Conservation (phyloP, 2,113 vertebrate genomes). For the Lanius collurio region DNA sequence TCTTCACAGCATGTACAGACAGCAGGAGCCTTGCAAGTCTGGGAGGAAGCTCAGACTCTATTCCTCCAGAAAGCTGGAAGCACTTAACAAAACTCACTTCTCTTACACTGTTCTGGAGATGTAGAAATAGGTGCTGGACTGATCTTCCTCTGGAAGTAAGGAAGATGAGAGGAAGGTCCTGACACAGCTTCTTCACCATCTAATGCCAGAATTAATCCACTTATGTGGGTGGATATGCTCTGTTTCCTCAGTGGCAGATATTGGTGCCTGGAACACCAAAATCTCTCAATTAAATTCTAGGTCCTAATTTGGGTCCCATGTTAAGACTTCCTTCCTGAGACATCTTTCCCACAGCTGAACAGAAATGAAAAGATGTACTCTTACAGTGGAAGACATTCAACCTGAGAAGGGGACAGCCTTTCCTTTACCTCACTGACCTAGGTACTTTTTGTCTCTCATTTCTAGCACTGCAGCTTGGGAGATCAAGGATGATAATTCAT, state of each 20-base stretch:
- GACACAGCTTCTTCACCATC: neutral
- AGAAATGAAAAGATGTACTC: neutral
- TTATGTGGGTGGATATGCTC: neutral
- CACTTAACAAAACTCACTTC: neutral
- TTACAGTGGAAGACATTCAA: neutral
- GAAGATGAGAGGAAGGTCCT: neutral
- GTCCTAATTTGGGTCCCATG: neutral
- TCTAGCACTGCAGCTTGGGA: neutral
- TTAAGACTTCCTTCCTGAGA: neutral
- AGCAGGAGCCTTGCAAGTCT: neutral
- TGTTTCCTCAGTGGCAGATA: neutral
- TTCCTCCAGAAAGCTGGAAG: neutral
- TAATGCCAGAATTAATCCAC: neutral
- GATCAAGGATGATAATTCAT: neutral
- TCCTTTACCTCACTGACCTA: neutral
- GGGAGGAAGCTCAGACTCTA: neutral
- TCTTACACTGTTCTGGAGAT: neutral
- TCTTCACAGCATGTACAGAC: rapidly evolving
- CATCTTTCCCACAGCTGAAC: neutral
- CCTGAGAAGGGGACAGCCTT: neutral
- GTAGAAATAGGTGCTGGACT: neutral
- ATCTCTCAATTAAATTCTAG: neutral
- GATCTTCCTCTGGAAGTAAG: neutral
- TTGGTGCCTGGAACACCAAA: neutral
- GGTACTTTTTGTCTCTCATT: neutral